A percentile compares a stretch with the other conserved stretches of the same genome.
phyloP scores from a whole-genome alignment of 2,113 vertebrate species.

The Pseudopipra pipra region DNA sequence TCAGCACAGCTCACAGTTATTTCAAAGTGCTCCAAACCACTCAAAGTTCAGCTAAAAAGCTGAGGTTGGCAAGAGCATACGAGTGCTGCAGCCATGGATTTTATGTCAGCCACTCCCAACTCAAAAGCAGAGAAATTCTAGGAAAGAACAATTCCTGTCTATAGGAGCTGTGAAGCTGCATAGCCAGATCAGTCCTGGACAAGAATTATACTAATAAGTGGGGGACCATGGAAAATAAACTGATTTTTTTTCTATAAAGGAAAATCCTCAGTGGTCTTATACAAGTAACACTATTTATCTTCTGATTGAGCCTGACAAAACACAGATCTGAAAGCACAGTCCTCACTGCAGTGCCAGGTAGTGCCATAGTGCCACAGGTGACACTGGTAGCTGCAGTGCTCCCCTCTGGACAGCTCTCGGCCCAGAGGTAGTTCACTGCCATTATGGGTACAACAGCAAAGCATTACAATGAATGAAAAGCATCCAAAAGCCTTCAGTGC shows the following conservation, averaged over 20 bases:
- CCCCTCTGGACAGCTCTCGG: neutral
- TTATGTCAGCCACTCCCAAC: neutral
- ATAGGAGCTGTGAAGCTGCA: neutral
- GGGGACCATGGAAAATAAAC: neutral
- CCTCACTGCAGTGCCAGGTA: neutral
- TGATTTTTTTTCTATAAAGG: neutral
- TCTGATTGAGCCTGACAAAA: neutral
- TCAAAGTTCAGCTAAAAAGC: slow-evolving; percentile 16
- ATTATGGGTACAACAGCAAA: neutral
- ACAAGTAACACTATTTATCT: neutral
- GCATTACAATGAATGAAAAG: neutral
- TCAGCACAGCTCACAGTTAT: neutral
- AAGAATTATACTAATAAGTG: neutral
- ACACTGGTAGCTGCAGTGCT: neutral
- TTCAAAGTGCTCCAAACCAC: slow-evolving; percentile 3
- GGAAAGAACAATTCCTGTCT: neutral
- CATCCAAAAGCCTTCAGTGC: neutral
- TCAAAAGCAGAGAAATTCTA: neutral
- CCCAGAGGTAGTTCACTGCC: neutral
- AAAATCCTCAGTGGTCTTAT: neutral
- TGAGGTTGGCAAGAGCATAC: neutral
- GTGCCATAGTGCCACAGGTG: neutral
- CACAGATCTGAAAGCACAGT: neutral
- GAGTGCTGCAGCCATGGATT: neutral
- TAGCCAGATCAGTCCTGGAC: neutral